These are phyloP conservation scores for Sphaerophoria rueppellii DNA, from an alignment of 2,888 invertebrate genomes.

Conservation along the genomic window DNA sequence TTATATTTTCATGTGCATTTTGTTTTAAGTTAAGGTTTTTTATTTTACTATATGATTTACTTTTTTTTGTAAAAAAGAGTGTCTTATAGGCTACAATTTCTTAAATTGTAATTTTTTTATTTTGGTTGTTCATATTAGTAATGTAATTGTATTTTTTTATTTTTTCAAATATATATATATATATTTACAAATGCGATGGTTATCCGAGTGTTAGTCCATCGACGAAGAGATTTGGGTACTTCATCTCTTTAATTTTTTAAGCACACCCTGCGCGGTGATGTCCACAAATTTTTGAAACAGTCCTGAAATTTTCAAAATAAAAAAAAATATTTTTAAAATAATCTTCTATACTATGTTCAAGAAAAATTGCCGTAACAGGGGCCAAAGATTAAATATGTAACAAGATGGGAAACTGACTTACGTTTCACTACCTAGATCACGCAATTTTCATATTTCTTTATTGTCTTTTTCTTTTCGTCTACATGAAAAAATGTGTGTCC, in stretches of 20 bases:
- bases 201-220: conserved; percentile 80
- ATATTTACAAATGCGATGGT: conserved; percentile 79
- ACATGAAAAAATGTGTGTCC: too few species aligned
- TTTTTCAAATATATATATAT: conserved; percentile 73
- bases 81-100: conserved; percentile 74
- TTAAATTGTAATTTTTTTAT: conserved; percentile 73
- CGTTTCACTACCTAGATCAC: too few species aligned
- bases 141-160: conserved; percentile 70
- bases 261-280: conserved; percentile 83
- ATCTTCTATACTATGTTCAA: too few species aligned
- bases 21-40: conserved; percentile 63
- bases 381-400: too few species aligned
- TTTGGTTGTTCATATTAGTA: conserved; percentile 67
- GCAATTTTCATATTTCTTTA: too few species aligned
- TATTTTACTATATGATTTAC: conserved; percentile 73
- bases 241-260: conserved; percentile 77
- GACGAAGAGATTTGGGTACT: conserved; percentile 82
- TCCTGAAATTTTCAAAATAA: conserved; percentile 75
- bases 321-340: background rate
- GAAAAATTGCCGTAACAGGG: too few species aligned
- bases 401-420: too few species aligned
- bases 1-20: conserved; percentile 43
- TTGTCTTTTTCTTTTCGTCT: too few species aligned
- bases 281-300: conserved; percentile 82
- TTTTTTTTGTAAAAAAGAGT: conserved; percentile 74